Evolutionary conservation across 2,113 vertebrate genomes (phyloP).

Genomic region (Anhinga anhinga): DNA sequence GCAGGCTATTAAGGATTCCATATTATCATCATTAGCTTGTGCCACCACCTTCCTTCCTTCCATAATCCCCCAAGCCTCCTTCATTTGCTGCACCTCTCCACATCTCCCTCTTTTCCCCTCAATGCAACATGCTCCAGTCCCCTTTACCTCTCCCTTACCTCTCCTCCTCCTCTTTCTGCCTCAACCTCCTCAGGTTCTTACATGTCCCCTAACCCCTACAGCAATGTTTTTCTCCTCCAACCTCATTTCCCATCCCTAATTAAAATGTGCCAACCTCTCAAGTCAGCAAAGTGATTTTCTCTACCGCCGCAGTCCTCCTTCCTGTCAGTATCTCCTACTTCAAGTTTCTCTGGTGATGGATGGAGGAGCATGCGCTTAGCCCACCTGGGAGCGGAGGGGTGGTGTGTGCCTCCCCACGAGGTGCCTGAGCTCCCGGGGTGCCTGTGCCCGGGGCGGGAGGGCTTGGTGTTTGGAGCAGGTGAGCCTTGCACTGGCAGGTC

Average conservation of each 20-base stretch:
- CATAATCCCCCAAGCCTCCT: not conserved
- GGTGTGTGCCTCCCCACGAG: not conserved
- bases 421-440: not conserved
- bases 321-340: not conserved
- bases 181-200: not conserved
- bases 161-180: not conserved
- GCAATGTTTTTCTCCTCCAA: not conserved
- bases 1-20: not conserved
- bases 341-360: not conserved
- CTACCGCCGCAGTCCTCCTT: not conserved
- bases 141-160: not conserved
- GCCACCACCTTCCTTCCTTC: not conserved
- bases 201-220: not conserved
- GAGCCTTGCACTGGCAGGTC: not conserved
- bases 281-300: not conserved
- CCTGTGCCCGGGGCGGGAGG: fast-evolving
- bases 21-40: not conserved
- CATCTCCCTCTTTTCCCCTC: not conserved
- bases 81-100: not conserved
- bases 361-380: not conserved
- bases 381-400: fast-evolving
- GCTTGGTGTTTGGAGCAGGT: fast-evolving
- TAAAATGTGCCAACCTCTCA: not conserved
- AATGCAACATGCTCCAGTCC: not conserved
- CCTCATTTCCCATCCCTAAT: not conserved